Evolutionary conservation across 1,140 invertebrate species (phyloP), one percentile per base, ranked within the genome.

Genomic region (Halesus radiatus): DNA sequence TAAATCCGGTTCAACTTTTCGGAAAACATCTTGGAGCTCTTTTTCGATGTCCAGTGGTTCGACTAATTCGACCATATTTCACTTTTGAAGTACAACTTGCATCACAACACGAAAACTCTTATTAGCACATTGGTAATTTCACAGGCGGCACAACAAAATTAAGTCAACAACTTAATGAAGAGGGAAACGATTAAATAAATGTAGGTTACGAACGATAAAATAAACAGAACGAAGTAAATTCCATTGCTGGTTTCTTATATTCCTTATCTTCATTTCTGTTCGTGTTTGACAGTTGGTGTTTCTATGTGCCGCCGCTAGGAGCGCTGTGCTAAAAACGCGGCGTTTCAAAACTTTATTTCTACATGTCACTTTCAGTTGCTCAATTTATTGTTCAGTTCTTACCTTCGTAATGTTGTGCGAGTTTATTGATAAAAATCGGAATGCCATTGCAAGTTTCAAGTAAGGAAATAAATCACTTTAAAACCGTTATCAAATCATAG

Each of bases 1-100:
- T 13, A 84, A 66, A 29, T 80, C 82, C 0, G 82, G 82, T 62
- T 84, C 82, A 52, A 75, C 80, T 4, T 29, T 75, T 15, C 20
- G 7, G 8, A 84, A 80, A 16, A 75, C 80, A 62, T 76, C 60
- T 52, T 81, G 75, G 7, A 84, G 77, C 70, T 84, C 82, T 54
- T 68, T 74, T 66, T 81, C 77, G 1, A 84, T 26, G 45, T 84
- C 82, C 20, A 81, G 52, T 3, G 78, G 79, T 52, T 83, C 82
- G 13, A 37, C 82, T 23, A 79, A 45, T 54, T 80, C 81, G 7
- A 16, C 60, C 54, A 80, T 80, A 13, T 72, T 75, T 78, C 76
- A 56, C 56, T 75, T 74, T 18, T 22, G 13, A 74, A 32, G 60
- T 18, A 23, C 53, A 29, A n/a, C 45, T 26, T 6, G 16, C 10